phyloP scores from a whole-genome alignment of 2,113 vertebrate species.

The Mungos mungo region DNA sequence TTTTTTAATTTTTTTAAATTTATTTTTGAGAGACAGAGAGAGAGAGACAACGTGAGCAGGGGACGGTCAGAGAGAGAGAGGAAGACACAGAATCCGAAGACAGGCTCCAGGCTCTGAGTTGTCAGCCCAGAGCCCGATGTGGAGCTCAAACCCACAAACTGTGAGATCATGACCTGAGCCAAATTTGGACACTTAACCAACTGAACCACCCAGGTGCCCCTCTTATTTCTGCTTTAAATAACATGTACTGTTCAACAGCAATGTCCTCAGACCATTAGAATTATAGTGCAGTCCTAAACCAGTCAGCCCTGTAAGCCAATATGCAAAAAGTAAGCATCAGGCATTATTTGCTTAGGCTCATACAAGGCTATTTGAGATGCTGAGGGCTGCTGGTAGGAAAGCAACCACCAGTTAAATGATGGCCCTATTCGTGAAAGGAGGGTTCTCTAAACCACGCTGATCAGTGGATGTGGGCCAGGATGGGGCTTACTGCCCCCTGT shows the following conservation, averaged over 20 bases:
- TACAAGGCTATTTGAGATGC: not conserved
- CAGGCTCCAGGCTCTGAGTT: too few species aligned
- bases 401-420: not conserved
- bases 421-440: not conserved
- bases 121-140: too few species aligned
- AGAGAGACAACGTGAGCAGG: too few species aligned
- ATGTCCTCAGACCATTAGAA: conserved; percentile 22
- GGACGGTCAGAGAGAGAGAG: too few species aligned
- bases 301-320: not conserved
- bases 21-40: too few species aligned
- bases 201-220: not conserved
- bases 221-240: conserved; percentile 29
- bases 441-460: not conserved
- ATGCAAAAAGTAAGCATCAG: not conserved
- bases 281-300: not conserved
- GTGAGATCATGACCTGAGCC: too few species aligned
- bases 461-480: not conserved
- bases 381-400: not conserved
- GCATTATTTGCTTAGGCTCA: not conserved
- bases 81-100: too few species aligned
- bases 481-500: not conserved
- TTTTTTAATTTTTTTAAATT: not conserved
- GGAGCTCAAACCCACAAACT: too few species aligned
- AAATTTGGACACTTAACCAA: too few species aligned
- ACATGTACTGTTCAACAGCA: not conserved